Evolutionary conservation across 2,113 vertebrate species (phyloP).

Genomic region (Dissostichus mawsoni): DNA sequence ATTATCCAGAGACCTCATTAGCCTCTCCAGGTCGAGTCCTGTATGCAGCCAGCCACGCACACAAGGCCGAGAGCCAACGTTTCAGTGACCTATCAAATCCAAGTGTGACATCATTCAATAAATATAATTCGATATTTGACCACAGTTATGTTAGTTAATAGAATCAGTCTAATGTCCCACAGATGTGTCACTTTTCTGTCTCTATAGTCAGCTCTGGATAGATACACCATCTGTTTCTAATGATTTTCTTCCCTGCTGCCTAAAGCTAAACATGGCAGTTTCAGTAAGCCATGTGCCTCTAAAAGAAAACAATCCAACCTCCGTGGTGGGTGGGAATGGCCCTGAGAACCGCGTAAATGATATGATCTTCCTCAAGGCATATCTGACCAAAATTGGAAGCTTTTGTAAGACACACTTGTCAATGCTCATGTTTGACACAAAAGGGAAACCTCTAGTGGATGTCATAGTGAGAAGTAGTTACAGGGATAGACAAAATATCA

Average conservation of each 20-base stretch:
- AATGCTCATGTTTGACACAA: background rate
- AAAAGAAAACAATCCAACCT: conserved; percentile 41
- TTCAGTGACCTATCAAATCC: conserved; percentile 52
- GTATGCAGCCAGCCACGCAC: conserved; percentile 51
- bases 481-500: background rate
- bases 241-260: conserved; percentile 51
- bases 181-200: conserved; percentile 58
- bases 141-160: conserved; percentile 66
- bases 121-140: conserved; percentile 62
- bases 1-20: conserved; percentile 71
- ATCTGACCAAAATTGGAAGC: background rate
- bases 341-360: background rate
- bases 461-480: conserved; percentile 3
- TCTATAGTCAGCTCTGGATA: conserved; percentile 22
- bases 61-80: conserved; percentile 49
- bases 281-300: conserved; percentile 42
- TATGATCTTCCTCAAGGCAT: conserved; percentile 1
- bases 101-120: conserved; percentile 57
- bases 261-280: conserved; percentile 52
- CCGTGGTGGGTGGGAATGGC: conserved; percentile 22
- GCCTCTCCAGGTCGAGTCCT: conserved; percentile 48
- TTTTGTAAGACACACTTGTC: background rate
- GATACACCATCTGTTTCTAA: conserved; percentile 57
- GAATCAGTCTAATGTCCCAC: conserved; percentile 59
- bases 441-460: background rate